Evolutionary conservation across 2,797 vertebrate genomes (phyloP).

Genomic region (Onychomys arenicola): DNA sequence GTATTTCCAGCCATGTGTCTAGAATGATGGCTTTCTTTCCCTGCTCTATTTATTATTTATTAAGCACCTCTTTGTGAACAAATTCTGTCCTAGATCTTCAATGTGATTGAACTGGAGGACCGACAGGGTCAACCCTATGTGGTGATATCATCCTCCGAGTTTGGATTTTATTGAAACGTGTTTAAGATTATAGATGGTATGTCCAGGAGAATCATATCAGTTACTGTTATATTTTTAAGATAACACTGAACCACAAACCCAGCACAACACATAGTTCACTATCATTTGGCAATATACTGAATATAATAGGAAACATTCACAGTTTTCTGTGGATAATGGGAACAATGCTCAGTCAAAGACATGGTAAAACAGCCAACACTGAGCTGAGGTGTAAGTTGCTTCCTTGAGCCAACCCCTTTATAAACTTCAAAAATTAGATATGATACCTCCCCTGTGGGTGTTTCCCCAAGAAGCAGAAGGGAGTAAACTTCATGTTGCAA

Average conservation of each 20-base stretch:
- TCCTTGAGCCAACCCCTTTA: not conserved
- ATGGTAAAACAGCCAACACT: not conserved
- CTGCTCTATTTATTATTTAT: conserved; percentile 68
- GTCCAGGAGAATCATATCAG: not conserved
- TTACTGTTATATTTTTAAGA: conserved; percentile 49
- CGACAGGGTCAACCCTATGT: not conserved
- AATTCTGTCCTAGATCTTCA: conserved; percentile 6
- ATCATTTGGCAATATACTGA: conserved; percentile 21
- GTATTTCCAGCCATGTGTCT: conserved; percentile 43
- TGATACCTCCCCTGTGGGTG: not conserved
- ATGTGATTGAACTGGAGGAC: not conserved
- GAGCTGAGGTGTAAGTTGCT: not conserved
- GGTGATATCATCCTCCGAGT: not conserved
- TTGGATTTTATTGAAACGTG: not conserved
- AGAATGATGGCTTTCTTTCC: conserved; percentile 54
- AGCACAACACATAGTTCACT: not conserved
- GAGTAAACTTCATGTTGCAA: too few relatives aligned
- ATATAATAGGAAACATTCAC: conserved; percentile 30
- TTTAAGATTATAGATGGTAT: conserved; percentile 43
- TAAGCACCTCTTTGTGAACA: conserved; percentile 61
- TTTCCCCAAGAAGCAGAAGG: not conserved
- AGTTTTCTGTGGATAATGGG: not conserved
- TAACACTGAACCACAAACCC: not conserved
- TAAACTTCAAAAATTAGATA: not conserved
- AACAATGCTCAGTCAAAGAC: not conserved